Percentiles rank a stretch among this genome's conserved stretches.
Conservation (phyloP, 2,888 invertebrate species). For the Bursaphelenchus okinawaensis region DNA sequence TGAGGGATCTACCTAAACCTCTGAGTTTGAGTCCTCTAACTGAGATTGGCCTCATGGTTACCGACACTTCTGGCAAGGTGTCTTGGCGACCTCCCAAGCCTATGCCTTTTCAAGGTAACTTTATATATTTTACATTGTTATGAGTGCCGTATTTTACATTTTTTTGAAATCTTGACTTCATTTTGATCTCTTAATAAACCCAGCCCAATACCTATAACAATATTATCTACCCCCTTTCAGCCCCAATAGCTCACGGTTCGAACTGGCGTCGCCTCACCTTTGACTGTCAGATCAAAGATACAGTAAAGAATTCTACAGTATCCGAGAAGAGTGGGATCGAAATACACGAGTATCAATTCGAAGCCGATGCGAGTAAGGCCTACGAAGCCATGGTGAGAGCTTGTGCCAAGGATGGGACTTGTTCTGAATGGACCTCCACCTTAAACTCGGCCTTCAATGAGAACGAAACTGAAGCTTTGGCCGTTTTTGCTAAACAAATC, state of each 20-base stretch:
- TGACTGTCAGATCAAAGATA: conserved; percentile 15
- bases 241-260: conserved; percentile 18
- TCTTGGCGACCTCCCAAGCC: conserved; percentile 35
- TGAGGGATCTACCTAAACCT: conserved; percentile 32
- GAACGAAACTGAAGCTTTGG: conserved; percentile 5
- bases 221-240: too few species aligned
- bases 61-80: conserved; percentile 31
- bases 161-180: too few species aligned
- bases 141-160: too few species aligned
- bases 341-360: not conserved
- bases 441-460: conserved; percentile 14
- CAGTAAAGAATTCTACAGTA: not conserved
- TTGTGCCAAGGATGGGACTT: conserved; percentile 16
- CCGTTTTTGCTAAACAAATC: conserved; percentile 7
- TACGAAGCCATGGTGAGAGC: conserved; percentile 18
- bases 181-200: too few species aligned
- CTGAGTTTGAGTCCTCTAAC: conserved; percentile 30
- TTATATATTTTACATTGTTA: too few species aligned
- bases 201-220: too few species aligned
- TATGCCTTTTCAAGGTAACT: conserved; percentile 41
- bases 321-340: conserved; percentile 2
- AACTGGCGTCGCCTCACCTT: conserved; percentile 26
- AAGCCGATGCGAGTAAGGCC: conserved; percentile 2
- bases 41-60: conserved; percentile 32
- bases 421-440: conserved; percentile 17